A percentile compares a stretch with the other conserved stretches of the same genome.
These are phyloP conservation scores for Cremastobaeus sp. DNA, from an alignment of 2,888 invertebrate species.

Conservation along the genomic window DNA sequence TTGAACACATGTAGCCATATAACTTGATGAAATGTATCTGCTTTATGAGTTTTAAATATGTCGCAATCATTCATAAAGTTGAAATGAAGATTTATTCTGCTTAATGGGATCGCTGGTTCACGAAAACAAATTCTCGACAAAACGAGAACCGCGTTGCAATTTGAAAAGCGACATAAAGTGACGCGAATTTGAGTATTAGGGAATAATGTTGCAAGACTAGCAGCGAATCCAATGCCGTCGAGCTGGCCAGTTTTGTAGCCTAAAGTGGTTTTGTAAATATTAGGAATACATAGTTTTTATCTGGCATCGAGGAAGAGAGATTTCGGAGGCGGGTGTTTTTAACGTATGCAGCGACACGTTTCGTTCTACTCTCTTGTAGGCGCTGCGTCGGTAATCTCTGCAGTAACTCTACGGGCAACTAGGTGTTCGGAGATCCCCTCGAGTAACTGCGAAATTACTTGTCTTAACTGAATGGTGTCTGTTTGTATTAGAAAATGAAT, in stretches of 20 bases:
- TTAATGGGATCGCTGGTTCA: no score
- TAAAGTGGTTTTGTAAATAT: conserved; percentile 58
- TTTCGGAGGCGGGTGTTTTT: conserved; percentile 57
- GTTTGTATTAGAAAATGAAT: conserved; percentile 48
- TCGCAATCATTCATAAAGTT: conserved; percentile 44
- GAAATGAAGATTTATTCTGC: conserved; percentile 37
- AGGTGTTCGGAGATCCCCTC: conserved; percentile 34
- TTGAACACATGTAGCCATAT: conserved; percentile 58
- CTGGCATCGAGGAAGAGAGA: conserved; percentile 48
- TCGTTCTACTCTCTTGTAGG: conserved; percentile 66
- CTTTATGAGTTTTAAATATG: conserved; percentile 51
- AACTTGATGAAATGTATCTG: conserved; percentile 47
- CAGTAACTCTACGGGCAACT: conserved; percentile 58
- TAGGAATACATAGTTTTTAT: conserved; percentile 62
- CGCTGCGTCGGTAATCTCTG: conserved; percentile 69
- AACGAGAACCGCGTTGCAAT: no score
- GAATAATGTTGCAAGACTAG: no score
- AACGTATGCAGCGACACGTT: conserved; percentile 74
- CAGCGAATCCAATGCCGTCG: no score
- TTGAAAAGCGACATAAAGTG: no score
- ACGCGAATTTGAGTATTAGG: no score
- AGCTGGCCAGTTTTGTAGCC: conserved; percentile 66
- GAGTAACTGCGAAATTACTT: conserved; percentile 44
- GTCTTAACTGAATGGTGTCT: conserved; percentile 34
- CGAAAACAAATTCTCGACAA: no score